A percentile compares a stretch with the other conserved stretches of the same genome.
Conservation (phyloP, 2,888 invertebrate genomes). For the Mythimna pallens region DNA sequence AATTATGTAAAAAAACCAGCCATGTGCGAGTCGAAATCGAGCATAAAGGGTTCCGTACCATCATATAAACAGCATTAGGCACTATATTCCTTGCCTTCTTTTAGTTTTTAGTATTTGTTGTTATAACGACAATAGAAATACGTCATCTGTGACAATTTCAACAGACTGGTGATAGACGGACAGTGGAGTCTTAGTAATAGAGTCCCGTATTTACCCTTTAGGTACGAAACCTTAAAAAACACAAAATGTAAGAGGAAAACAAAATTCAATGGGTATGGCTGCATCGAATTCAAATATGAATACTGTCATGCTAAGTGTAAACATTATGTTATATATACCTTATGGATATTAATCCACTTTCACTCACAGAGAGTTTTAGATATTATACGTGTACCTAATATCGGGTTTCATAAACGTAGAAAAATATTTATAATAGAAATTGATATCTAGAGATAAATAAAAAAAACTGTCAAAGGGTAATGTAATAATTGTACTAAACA, state of each 20-base stretch:
- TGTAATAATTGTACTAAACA: not conserved
- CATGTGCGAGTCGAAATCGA: too few species aligned
- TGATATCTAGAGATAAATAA: constrained; percentile 8
- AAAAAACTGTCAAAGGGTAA: not conserved
- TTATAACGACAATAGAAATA: too few species aligned
- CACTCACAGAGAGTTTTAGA: constrained; percentile 34
- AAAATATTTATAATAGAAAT: constrained; percentile 1
- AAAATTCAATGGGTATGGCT: constrained; percentile 1
- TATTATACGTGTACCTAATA: constrained; percentile 20
- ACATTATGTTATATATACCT: constrained; percentile 42
- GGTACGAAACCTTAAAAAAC: too few species aligned
- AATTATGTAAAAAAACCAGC: not conserved
- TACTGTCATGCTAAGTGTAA: constrained; percentile 42
- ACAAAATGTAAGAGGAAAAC: too few species aligned
- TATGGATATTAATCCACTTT: constrained; percentile 54
- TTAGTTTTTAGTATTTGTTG: too few species aligned
- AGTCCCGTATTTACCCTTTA: too few species aligned
- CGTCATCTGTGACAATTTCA: too few species aligned
- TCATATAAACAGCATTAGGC: too few species aligned
- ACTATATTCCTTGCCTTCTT: too few species aligned
- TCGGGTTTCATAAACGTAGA: constrained; percentile 3
- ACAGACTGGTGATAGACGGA: too few species aligned
- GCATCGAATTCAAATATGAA: constrained; percentile 37
- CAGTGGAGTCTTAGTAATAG: too few species aligned
- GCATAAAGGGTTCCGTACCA: too few species aligned